Conservation (phyloP, 1,140 invertebrate genomes). For the Ooceraea biroi region DNA sequence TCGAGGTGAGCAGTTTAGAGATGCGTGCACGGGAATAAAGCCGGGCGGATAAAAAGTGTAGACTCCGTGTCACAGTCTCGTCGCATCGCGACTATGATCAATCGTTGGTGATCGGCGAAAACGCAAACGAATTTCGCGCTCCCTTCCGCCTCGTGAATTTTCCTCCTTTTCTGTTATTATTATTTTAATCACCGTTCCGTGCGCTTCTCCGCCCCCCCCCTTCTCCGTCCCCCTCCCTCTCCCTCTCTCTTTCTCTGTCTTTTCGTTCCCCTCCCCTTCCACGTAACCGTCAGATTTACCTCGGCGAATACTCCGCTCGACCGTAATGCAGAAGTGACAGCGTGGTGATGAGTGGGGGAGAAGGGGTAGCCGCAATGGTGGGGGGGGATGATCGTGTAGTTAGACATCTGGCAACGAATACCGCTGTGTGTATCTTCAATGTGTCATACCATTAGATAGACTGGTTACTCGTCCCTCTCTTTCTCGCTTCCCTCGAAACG, state of each 20-base stretch:
- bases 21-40: neutral
- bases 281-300: constrained; percentile 65
- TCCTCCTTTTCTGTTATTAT: constrained; percentile 4
- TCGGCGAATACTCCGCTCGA: constrained; percentile 59
- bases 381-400: constrained; percentile 75
- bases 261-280: constrained; percentile 27
- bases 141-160: constrained; percentile 7
- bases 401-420: constrained; percentile 80
- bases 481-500: constrained; percentile 58
- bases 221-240: neutral
- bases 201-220: constrained; percentile 8
- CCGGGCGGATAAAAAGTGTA: constrained; percentile 19
- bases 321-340: constrained; percentile 80
- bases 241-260: constrained; percentile 3
- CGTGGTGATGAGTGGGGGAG: constrained; percentile 70
- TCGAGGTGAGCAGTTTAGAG: constrained; percentile 80
- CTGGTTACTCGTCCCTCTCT: constrained; percentile 77
- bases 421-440: constrained; percentile 82
- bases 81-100: neutral
- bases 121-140: constrained; percentile 57
- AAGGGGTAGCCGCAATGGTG: constrained; percentile 45
- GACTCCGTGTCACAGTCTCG: neutral
- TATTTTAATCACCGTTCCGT: constrained; percentile 28
- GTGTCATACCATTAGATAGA: constrained; percentile 83
- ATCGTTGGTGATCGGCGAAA: no score